Conservation (phyloP, 2,888 invertebrate genomes). For the Calliopum simillimum region DNA sequence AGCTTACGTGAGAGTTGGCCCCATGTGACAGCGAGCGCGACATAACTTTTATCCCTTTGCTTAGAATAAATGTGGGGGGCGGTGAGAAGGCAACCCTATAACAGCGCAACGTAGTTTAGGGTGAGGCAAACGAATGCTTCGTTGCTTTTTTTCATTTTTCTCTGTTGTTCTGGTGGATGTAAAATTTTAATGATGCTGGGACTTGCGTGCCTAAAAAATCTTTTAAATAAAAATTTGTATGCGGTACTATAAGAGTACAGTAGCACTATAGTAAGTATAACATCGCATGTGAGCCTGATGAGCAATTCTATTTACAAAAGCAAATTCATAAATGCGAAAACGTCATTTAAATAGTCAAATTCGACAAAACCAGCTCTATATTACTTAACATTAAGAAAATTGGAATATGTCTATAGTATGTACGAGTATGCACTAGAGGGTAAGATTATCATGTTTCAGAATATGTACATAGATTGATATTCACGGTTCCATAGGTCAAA, state of each 20-base stretch:
- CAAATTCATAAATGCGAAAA: not conserved
- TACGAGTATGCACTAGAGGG: no score
- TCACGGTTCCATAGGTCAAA: no score
- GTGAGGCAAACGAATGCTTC: constrained; percentile 3
- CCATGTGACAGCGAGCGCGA: constrained; percentile 57
- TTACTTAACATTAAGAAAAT: no score
- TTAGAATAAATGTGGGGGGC: constrained; percentile 56
- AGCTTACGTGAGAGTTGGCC: constrained; percentile 45
- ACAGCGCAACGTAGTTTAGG: constrained; percentile 14
- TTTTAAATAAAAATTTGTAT: constrained; percentile 56
- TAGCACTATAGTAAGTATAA: not conserved
- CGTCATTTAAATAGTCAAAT: no score
- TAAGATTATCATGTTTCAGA: no score
- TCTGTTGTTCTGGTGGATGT: constrained; percentile 42
- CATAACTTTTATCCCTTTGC: constrained; percentile 64
- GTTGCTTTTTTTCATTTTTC: not conserved
- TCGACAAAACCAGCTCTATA: no score
- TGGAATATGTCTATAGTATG: no score
- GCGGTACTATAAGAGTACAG: constrained; percentile 42
- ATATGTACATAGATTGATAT: no score
- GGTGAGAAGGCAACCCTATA: not conserved
- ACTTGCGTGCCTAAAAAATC: constrained; percentile 56
- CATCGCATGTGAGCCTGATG: not conserved
- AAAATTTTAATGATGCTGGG: constrained; percentile 62
- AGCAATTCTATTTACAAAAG: not conserved